phyloP scores from a whole-genome alignment of 1,140 invertebrate species.

The Apis dorsata region DNA sequence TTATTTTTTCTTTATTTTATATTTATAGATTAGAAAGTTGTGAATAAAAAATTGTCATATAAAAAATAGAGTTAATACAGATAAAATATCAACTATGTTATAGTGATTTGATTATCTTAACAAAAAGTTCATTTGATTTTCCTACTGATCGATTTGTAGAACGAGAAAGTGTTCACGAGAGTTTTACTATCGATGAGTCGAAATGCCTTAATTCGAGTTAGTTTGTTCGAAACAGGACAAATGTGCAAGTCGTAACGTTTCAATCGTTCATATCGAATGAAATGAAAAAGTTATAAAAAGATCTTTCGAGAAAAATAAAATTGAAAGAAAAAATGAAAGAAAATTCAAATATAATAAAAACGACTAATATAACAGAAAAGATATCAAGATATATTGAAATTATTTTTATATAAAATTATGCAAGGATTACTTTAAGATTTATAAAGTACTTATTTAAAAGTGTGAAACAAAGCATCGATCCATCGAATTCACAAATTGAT shows the following conservation, averaged over 20 bases:
- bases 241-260: neutral
- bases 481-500: no score
- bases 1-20: no score
- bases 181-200: slow-evolving; percentile 20
- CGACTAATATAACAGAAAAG: neutral
- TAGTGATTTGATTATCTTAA: neutral
- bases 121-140: slow-evolving; percentile 15
- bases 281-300: neutral
- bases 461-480: no score
- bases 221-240: slow-evolving; percentile 13
- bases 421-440: no score
- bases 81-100: neutral
- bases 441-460: no score
- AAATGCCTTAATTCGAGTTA: slow-evolving; percentile 24
- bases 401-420: neutral
- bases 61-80: neutral
- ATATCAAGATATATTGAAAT: neutral
- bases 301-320: neutral
- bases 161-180: neutral
- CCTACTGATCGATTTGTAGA: neutral
- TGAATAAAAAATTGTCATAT: neutral
- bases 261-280: neutral
- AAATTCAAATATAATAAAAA: no score
- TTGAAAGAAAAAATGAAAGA: neutral
- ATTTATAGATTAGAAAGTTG: neutral